Conservation (phyloP, 1,140 invertebrate genomes). For the Brevipalpus yothersi region DNA sequence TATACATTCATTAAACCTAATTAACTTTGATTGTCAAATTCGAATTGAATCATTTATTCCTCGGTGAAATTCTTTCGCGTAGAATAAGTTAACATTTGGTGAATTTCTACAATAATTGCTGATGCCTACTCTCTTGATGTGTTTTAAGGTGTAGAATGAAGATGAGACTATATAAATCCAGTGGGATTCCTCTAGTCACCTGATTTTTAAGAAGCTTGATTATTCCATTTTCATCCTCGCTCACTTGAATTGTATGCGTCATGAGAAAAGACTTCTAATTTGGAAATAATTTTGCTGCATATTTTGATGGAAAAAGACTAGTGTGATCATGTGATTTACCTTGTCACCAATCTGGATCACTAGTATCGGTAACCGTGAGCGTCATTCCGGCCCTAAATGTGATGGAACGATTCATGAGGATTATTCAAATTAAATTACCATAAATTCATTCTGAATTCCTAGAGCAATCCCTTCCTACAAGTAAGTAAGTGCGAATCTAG, state of each 20-base stretch:
- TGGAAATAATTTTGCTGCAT: constrained; percentile 62
- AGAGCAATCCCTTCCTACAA: too few species aligned
- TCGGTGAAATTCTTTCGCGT: too few species aligned
- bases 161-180: constrained; percentile 1
- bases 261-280: constrained; percentile 71
- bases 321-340: constrained; percentile 69
- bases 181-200: constrained; percentile 19
- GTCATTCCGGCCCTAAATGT: constrained; percentile 58
- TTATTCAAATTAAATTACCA: neutral
- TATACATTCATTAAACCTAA: too few species aligned
- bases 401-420: too few species aligned
- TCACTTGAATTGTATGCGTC: constrained; percentile 36
- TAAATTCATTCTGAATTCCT: neutral
- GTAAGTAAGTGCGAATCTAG: neutral
- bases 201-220: constrained; percentile 38
- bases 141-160: too few species aligned
- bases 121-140: too few species aligned
- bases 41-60: too few species aligned
- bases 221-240: constrained; percentile 28
- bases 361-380: constrained; percentile 75
- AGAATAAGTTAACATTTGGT: too few species aligned
- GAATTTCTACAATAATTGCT: too few species aligned
- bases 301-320: constrained; percentile 85
- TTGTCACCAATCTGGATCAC: constrained; percentile 82
- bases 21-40: too few species aligned